phyloP scores from a whole-genome alignment of 1,140 invertebrate genomes.

The Drosophila malerkotliana region DNA sequence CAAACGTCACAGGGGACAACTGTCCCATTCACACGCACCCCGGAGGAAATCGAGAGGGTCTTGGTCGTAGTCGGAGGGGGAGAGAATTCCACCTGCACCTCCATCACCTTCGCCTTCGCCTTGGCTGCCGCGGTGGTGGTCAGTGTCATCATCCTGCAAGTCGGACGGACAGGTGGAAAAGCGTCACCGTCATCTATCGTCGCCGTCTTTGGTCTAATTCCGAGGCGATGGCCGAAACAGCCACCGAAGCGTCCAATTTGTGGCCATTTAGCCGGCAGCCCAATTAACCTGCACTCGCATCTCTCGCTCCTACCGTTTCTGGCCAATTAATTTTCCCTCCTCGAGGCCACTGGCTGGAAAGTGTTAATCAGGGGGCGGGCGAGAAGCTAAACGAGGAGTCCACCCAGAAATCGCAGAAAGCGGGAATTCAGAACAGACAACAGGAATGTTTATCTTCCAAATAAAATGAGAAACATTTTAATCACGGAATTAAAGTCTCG shows the following conservation, averaged over 20 bases:
- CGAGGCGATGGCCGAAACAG: not conserved
- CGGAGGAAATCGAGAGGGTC: conserved; percentile 15
- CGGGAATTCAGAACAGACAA: not conserved
- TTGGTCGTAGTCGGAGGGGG: not conserved
- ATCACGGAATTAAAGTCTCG: not conserved
- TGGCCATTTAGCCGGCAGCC: conserved; percentile 50
- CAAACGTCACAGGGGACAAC: conserved; percentile 33
- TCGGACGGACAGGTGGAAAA: conserved; percentile 65
- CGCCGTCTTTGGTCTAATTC: conserved; percentile 25
- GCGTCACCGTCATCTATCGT: conserved; percentile 39
- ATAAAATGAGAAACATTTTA: not conserved
- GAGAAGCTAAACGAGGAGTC: not conserved
- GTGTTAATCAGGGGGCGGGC: conserved; percentile 31
- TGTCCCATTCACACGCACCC: conserved; percentile 70
- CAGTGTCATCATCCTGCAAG: conserved; percentile 58
- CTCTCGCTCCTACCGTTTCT: conserved; percentile 24
- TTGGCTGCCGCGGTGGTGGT: conserved; percentile 34
- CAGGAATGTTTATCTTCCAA: conserved; percentile 13
- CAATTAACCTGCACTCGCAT: conserved; percentile 60
- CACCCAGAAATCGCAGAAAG: conserved; percentile 13
- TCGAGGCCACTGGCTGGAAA: not conserved
- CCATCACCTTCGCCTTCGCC: not conserved
- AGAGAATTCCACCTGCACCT: conserved; percentile 63
- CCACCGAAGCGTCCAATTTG: conserved; percentile 57
- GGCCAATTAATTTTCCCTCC: conserved; percentile 36